Base-by-base conservation (phyloP, 2,888 invertebrate species). In the Julus scandinavius region DNA sequence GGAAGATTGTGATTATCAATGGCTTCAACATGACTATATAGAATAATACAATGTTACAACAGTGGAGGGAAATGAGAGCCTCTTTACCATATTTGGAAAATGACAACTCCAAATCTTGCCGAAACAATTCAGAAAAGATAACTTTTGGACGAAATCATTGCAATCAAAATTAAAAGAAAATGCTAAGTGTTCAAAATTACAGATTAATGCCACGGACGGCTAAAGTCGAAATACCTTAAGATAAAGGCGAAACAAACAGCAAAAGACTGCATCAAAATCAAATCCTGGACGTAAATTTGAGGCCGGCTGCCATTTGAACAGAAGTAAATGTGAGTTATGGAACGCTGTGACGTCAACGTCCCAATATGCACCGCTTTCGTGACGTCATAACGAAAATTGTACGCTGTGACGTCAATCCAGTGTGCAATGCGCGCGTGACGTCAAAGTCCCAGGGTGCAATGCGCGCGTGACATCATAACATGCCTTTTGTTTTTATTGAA, bases 1-100 rank as follows among this genome's bases (percentile, higher is more conserved):
- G 85, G 85, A 85, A 85, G 85, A 85, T 85, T 85, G 85, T 85
- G 85, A 85, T 85, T 85, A 85, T 85, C 85, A 85, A 85, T 85
- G 85, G 85, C 45, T 85, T 85, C 85, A 85, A 85, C 85, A 85
- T 85, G 85, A 85, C 85, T 85, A 85, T 85, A 85, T 85, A 85
- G 45, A 41, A 49, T 49, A 85, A 85, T 85, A 85, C 85, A 85
- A 29, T 20, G 49, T 50, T 85, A 85, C 85, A 85, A 85, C 85
- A 85, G 85, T 85, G 85, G 85, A 85, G 85, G 50, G 85, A 85
- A 85, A 41, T 20, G 41, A 85, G 50, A 20, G 85, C 72, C 80
- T 40, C 38, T 80, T 80, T 40, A 38, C 38, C 80, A 15, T 40
- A 80, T 80, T 80, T 38, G 80, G 80, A 80, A 80, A 54, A 80